Evolutionary conservation across 2,797 vertebrate species (phyloP).

Genomic region (Cossypha caffra): DNA sequence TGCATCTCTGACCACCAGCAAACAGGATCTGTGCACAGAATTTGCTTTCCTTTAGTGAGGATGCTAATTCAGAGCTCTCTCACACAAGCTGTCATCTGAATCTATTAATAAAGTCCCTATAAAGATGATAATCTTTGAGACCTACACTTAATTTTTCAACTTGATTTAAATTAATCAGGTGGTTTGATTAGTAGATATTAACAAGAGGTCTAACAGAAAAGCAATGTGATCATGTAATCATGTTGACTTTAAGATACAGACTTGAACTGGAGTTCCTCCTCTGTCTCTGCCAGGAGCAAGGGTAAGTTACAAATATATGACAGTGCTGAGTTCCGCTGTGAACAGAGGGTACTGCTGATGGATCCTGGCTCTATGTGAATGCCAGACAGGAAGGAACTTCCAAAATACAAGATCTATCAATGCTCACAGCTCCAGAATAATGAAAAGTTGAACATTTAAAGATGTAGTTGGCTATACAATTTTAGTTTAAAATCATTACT

Average conservation of each 20-base stretch:
- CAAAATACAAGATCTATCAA: background rate
- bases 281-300: background rate
- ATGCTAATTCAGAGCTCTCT: background rate
- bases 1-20: background rate
- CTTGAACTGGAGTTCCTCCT: background rate
- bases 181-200: background rate
- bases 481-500: background rate
- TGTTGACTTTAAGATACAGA: background rate
- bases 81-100: background rate
- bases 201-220: background rate
- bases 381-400: background rate
- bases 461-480: background rate
- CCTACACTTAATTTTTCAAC: background rate
- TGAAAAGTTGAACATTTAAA: background rate
- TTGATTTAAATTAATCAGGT: constrained; percentile 7
- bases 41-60: background rate
- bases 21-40: background rate
- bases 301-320: accelerated
- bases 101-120: background rate
- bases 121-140: background rate
- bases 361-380: background rate
- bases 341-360: background rate
- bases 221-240: background rate
- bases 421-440: background rate
- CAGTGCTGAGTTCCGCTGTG: background rate